phyloP scores from a whole-genome alignment of 37 sponge, comb jelly and placozoan species.

The Dysidea cf. avara region DNA sequence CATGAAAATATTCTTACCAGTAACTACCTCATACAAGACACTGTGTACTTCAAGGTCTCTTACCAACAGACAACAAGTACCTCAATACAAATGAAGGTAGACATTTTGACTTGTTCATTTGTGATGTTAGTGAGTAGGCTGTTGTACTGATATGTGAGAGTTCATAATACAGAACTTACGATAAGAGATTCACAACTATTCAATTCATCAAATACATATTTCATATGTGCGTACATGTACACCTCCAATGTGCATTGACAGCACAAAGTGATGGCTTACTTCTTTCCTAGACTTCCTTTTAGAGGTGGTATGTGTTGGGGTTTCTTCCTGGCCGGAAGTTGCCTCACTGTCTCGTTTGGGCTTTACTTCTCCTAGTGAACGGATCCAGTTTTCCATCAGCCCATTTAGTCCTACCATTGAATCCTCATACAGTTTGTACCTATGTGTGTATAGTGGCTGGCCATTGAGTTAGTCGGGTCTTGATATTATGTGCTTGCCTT shows the following conservation, averaged over 20 bases:
- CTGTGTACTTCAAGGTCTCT: too few relatives aligned
- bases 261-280: neutral
- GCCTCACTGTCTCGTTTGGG: neutral
- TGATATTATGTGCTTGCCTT: neutral
- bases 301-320: slow-evolving; percentile 12
- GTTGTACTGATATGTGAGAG: too few relatives aligned
- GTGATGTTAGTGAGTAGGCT: too few relatives aligned
- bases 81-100: too few relatives aligned
- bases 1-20: too few relatives aligned
- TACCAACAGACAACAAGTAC: too few relatives aligned
- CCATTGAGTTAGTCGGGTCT: neutral
- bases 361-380: slow-evolving; percentile 33
- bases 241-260: slow-evolving; percentile 10
- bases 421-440: slow-evolving; percentile 43
- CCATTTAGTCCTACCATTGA: slow-evolving; percentile 16
- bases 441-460: neutral
- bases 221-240: neutral
- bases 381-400: slow-evolving; percentile 83
- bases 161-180: too few relatives aligned
- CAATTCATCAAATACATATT: too few relatives aligned
- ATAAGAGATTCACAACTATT: too few relatives aligned
- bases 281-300: slow-evolving; percentile 16
- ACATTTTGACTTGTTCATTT: too few relatives aligned
- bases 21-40: too few relatives aligned
- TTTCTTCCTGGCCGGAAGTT: slow-evolving; percentile 15